A percentile compares a stretch with the other conserved stretches of the same genome.
These are phyloP conservation scores for Dicyrtomina minuta DNA, from an alignment of 2,888 invertebrate genomes.

Conservation along the genomic window DNA sequence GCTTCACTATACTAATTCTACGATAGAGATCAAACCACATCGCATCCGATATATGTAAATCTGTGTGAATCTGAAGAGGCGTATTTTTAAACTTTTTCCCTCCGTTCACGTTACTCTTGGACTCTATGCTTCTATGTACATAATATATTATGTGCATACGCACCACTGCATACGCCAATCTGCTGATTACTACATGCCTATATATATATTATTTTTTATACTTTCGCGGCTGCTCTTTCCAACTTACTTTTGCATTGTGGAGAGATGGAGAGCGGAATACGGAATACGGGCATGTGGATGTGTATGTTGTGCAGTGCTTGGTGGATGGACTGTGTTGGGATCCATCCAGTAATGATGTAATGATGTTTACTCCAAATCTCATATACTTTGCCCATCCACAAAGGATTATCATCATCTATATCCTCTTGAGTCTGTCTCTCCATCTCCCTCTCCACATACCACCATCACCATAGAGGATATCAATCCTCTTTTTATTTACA, in stretches of 20 bases:
- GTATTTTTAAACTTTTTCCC: too few species aligned
- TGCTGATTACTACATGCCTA: too few species aligned
- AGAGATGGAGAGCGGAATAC: neutral
- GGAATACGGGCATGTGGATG: neutral
- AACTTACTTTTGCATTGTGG: neutral
- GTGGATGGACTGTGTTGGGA: too few species aligned
- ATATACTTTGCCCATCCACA: slow-evolving; percentile 4
- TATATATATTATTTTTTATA: neutral
- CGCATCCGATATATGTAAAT: too few species aligned
- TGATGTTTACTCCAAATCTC: slow-evolving; percentile 12
- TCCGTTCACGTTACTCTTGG: too few species aligned
- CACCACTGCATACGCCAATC: too few species aligned
- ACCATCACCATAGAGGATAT: slow-evolving; percentile 1
- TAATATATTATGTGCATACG: too few species aligned
- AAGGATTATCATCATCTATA: neutral
- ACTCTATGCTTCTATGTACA: too few species aligned
- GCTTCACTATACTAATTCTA: too few species aligned
- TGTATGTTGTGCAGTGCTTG: neutral
- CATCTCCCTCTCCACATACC: neutral
- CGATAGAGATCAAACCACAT: too few species aligned
- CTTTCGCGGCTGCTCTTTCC: neutral
- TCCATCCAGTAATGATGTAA: neutral
- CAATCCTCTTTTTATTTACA: too few species aligned
- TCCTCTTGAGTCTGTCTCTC: neutral
- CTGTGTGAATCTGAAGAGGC: too few species aligned